Percentiles rank a stretch among this genome's conserved stretches.
Conservation (phyloP, 2,797 vertebrate species). For the Epinephelus coioides region DNA sequence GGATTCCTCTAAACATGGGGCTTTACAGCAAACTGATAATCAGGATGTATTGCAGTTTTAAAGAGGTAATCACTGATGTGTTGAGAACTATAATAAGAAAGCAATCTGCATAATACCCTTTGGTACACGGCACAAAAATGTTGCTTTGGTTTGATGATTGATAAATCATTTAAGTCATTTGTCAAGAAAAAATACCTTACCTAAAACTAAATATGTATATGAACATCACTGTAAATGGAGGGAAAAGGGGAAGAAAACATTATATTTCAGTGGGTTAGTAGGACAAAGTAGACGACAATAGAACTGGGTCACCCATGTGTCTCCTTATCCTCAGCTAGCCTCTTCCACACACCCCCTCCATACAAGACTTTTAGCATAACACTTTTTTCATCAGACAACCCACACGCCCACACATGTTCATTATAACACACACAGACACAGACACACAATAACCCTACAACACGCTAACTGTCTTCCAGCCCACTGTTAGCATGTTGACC, state of each 20-base stretch:
- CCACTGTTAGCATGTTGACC: slow-evolving; percentile 69
- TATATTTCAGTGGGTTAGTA: slow-evolving; percentile 61
- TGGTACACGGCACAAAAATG: background rate
- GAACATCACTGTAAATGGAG: slow-evolving; percentile 27
- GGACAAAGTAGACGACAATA: slow-evolving; percentile 62
- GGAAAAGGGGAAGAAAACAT: slow-evolving; percentile 46
- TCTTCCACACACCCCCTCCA: slow-evolving; percentile 2
- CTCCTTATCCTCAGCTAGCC: slow-evolving; percentile 56
- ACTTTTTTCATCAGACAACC: slow-evolving; percentile 42
- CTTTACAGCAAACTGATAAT: background rate
- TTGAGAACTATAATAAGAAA: slow-evolving; percentile 2
- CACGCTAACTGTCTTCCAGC: slow-evolving; percentile 59
- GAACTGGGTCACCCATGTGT: slow-evolving; percentile 73
- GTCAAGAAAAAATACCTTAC: background rate
- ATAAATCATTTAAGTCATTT: background rate
- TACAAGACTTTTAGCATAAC: slow-evolving; percentile 53
- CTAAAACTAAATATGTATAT: background rate
- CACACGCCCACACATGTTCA: slow-evolving; percentile 47
- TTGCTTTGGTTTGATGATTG: background rate
- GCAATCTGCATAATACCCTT: background rate
- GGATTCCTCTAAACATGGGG: background rate
- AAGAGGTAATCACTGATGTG: background rate
- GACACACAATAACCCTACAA: slow-evolving; percentile 36
- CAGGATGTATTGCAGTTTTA: background rate
- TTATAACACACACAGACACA: slow-evolving; percentile 18